Conservation (phyloP, 1,140 invertebrate genomes). For the Ceratina australensis region DNA sequence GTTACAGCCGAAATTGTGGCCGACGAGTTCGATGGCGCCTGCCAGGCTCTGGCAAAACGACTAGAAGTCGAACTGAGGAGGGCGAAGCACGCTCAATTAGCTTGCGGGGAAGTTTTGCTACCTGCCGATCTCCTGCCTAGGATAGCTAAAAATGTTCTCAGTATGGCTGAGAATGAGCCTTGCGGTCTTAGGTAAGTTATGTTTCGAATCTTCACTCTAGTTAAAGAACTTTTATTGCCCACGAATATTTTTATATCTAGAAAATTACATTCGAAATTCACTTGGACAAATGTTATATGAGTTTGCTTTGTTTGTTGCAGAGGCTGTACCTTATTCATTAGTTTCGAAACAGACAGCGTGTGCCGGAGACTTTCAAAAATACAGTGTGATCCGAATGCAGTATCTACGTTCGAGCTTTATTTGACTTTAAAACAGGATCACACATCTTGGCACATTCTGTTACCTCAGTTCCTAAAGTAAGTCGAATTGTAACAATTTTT, state of each 20-base stretch:
- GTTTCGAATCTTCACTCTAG: not conserved
- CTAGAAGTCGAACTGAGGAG: slow-evolving; percentile 88
- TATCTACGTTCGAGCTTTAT: slow-evolving; percentile 92
- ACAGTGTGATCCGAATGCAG: slow-evolving; percentile 89
- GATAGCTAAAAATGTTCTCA: slow-evolving; percentile 87
- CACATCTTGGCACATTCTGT: slow-evolving; percentile 89
- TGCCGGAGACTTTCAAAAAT: slow-evolving; percentile 83
- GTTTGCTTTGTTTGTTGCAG: slow-evolving; percentile 71
- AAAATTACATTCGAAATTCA: not conserved
- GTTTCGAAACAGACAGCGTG: slow-evolving; percentile 84
- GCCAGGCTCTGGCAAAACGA: slow-evolving; percentile 83
- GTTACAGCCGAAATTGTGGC: slow-evolving; percentile 69
- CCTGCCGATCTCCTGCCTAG: slow-evolving; percentile 88
- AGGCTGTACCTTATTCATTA: slow-evolving; percentile 87
- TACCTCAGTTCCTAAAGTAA: slow-evolving; percentile 93
- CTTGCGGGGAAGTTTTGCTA: slow-evolving; percentile 89
- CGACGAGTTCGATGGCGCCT: slow-evolving; percentile 74
- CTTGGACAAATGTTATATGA: not conserved
- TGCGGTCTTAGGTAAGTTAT: slow-evolving; percentile 84
- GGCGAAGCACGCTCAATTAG: slow-evolving; percentile 88
- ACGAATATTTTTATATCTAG: too few species aligned
- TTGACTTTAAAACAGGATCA: slow-evolving; percentile 90
- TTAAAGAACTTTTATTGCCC: too few species aligned
- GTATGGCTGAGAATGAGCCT: slow-evolving; percentile 90
- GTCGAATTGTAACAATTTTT: slow-evolving; percentile 70